phyloP scores from a whole-genome alignment of 2,113 vertebrate genomes.

The Myodes glareolus region DNA sequence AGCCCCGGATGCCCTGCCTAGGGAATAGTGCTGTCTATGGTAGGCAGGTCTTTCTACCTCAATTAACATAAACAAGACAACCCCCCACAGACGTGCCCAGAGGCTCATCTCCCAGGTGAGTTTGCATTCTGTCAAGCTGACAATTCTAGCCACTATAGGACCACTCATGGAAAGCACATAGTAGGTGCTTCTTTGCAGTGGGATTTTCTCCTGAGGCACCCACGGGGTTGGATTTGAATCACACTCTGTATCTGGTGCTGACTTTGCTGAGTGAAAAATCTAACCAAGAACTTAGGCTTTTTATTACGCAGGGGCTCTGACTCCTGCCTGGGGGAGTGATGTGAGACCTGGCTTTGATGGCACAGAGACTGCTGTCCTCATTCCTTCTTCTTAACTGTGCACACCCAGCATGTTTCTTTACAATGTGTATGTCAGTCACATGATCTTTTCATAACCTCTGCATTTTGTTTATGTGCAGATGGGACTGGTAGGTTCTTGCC shows the following conservation, averaged over 20 bases:
- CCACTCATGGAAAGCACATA: background rate
- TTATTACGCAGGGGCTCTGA: background rate
- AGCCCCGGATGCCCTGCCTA: background rate
- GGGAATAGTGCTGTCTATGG: background rate
- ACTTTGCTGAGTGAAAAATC: no score
- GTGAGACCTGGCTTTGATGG: no score
- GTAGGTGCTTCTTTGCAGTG: background rate
- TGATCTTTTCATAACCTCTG: background rate
- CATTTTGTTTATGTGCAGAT: background rate
- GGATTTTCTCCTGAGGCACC: background rate
- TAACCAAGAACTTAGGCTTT: background rate
- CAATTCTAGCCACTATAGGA: background rate
- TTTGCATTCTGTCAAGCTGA: background rate
- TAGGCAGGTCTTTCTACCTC: background rate
- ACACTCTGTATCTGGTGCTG: background rate
- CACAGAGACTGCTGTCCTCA: background rate
- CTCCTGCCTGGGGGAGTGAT: background rate
- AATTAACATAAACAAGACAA: background rate
- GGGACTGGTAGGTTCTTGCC: background rate
- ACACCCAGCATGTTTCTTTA: background rate
- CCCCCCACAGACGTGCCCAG: background rate
- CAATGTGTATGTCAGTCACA: background rate
- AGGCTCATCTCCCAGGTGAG: background rate
- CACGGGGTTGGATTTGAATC: background rate
- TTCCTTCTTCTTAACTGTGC: rapidly evolving